These are phyloP conservation scores for Romanogobio albipinnatus DNA, from an alignment of 2,113 vertebrate genomes.

Conservation along the genomic window DNA sequence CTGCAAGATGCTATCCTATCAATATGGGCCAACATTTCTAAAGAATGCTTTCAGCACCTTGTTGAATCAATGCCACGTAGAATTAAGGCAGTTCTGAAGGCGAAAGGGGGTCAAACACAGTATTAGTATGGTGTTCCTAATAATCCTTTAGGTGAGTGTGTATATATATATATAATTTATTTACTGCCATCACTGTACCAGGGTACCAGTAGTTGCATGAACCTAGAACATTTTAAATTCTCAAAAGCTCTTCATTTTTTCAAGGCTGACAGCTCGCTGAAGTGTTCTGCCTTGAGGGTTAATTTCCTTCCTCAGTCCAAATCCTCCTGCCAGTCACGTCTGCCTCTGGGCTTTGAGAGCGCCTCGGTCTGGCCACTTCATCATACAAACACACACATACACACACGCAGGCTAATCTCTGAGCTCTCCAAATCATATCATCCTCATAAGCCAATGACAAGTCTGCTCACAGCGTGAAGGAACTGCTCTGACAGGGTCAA, in stretches of 20 bases:
- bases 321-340: slow-evolving; percentile 62
- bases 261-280: slow-evolving; percentile 10
- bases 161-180: too few species aligned
- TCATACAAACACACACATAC: slow-evolving; percentile 22
- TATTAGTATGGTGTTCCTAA: too few species aligned
- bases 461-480: slow-evolving; percentile 22
- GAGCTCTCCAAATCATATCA: slow-evolving; percentile 3
- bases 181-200: neutral
- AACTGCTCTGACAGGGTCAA: slow-evolving; percentile 16
- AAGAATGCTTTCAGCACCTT: too few species aligned
- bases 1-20: too few species aligned
- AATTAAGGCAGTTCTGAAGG: too few species aligned
- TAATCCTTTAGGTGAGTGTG: too few species aligned
- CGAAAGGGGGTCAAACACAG: too few species aligned
- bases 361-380: slow-evolving; percentile 29
- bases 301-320: slow-evolving; percentile 55
- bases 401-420: neutral
- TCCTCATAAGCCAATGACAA: slow-evolving; percentile 21
- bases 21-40: too few species aligned
- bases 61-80: too few species aligned
- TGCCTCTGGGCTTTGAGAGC: slow-evolving; percentile 18
- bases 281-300: slow-evolving; percentile 36
- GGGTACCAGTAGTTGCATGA: neutral
- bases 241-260: neutral
- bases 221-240: neutral